Evolutionary conservation across 53 echinoderm and acorn worm species (phyloP).

Genomic region (Mesocentrotus franciscanus): DNA sequence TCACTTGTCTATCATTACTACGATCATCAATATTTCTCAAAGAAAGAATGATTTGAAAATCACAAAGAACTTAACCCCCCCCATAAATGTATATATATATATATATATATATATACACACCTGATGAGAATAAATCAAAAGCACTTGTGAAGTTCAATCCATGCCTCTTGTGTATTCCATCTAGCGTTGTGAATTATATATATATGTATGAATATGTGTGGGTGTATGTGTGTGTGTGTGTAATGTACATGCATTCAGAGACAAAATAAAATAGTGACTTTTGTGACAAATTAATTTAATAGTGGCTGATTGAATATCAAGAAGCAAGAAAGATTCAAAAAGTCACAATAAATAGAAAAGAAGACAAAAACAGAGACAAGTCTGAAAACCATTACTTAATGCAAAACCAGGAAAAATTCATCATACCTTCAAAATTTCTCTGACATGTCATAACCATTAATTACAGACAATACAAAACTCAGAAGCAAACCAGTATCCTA

Average conservation of each 20-base stretch:
- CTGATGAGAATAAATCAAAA: too few relatives aligned
- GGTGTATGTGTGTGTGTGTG: too few relatives aligned
- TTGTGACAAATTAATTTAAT: constrained; percentile 9
- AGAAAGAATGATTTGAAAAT: too few relatives aligned
- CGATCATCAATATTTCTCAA: neutral
- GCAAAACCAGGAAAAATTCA: neutral
- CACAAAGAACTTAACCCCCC: neutral
- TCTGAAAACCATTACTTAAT: neutral
- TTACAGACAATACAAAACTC: constrained; percentile 26
- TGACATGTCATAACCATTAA: neutral
- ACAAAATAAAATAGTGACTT: constrained; percentile 7
- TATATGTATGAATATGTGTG: too few relatives aligned
- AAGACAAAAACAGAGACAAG: neutral
- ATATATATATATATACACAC: too few relatives aligned
- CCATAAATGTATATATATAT: neutral
- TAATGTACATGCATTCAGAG: neutral
- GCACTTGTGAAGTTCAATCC: too few relatives aligned
- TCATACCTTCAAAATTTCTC: neutral
- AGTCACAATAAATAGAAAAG: neutral
- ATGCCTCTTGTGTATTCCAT: too few relatives aligned
- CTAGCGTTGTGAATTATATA: too few relatives aligned
- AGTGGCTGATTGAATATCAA: constrained; percentile 31
- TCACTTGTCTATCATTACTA: neutral
- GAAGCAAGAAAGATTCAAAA: constrained; percentile 38
- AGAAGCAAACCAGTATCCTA: constrained; percentile 24